Percentiles rank a stretch among this genome's conserved stretches.
Evolutionary conservation across 2,797 vertebrate species (phyloP).

Genomic region (Eulemur coronatus): DNA sequence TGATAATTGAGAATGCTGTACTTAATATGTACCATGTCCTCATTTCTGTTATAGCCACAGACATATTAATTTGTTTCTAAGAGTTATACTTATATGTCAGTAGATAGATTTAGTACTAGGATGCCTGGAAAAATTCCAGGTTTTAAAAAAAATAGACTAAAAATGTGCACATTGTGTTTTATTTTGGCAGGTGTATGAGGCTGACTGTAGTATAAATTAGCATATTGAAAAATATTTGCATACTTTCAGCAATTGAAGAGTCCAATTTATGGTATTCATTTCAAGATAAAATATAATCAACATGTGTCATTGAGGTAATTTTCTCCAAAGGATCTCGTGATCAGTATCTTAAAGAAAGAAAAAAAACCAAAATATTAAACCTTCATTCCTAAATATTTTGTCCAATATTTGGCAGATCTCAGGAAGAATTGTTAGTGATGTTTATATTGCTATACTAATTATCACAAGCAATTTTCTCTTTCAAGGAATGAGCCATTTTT

Average conservation of each 20-base stretch:
- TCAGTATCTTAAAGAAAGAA: constrained; percentile 63
- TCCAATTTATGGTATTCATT: constrained; percentile 68
- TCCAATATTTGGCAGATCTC: constrained; percentile 45
- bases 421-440: constrained; percentile 58
- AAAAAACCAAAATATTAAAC: constrained; percentile 56
- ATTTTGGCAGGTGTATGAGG: constrained; percentile 70
- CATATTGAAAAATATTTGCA: constrained; percentile 31
- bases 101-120: constrained; percentile 58
- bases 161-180: constrained; percentile 67
- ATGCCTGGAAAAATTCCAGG: constrained; percentile 58
- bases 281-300: constrained; percentile 75
- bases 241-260: constrained; percentile 61
- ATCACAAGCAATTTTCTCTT: constrained; percentile 69
- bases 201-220: constrained; percentile 62
- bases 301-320: constrained; percentile 64
- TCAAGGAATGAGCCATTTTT: constrained; percentile 73
- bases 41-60: not conserved
- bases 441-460: constrained; percentile 62
- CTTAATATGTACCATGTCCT: constrained; percentile 19
- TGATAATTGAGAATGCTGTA: constrained; percentile 43
- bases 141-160: constrained; percentile 55
- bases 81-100: constrained; percentile 43
- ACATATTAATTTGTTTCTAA: constrained; percentile 50
- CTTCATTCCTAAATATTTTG: constrained; percentile 57
- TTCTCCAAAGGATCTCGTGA: constrained; percentile 65